Evolutionary conservation across 2,888 invertebrate species (phyloP).

Genomic region (Lamellibrachia satsuma): DNA sequence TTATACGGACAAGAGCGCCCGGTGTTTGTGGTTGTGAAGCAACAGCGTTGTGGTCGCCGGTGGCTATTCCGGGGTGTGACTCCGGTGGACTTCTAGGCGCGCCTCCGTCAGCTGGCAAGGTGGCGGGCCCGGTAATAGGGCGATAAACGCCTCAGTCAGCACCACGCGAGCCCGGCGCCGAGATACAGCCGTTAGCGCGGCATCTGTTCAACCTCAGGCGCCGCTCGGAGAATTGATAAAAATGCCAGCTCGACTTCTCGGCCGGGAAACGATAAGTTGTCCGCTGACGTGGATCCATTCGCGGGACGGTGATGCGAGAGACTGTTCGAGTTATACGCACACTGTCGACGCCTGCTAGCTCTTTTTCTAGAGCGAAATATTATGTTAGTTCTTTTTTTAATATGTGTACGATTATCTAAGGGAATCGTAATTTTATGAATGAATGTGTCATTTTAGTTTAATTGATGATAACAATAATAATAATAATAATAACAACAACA

Average conservation of each 20-base stretch:
- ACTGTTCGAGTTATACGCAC: not conserved
- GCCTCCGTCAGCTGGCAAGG: not conserved
- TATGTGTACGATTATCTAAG: not conserved
- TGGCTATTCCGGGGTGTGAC: constrained; percentile 17
- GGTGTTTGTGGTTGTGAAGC: not conserved
- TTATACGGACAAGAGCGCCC: not conserved
- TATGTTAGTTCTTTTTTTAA: not conserved
- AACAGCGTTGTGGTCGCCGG: not conserved
- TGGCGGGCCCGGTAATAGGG: not conserved
- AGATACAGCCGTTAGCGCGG: constrained; percentile 4
- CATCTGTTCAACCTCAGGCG: constrained; percentile 3
- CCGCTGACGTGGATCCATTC: not conserved
- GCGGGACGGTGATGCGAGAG: not conserved
- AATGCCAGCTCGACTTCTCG: constrained; percentile 12
- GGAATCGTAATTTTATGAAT: not conserved
- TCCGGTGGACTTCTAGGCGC: not conserved
- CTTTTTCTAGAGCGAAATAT: not conserved
- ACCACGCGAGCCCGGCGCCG: not conserved
- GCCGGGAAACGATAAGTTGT: not conserved
- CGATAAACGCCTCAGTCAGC: constrained; percentile 11
- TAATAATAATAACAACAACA: not conserved
- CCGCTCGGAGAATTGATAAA: constrained; percentile 5
- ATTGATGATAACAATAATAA: not conserved
- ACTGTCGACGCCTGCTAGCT: not conserved
- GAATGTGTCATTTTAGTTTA: not conserved